Percentiles rank a stretch among this genome's conserved stretches.
These are phyloP conservation scores for Bombus balteatus DNA, from an alignment of 1,140 invertebrate species.

Conservation along the genomic window DNA sequence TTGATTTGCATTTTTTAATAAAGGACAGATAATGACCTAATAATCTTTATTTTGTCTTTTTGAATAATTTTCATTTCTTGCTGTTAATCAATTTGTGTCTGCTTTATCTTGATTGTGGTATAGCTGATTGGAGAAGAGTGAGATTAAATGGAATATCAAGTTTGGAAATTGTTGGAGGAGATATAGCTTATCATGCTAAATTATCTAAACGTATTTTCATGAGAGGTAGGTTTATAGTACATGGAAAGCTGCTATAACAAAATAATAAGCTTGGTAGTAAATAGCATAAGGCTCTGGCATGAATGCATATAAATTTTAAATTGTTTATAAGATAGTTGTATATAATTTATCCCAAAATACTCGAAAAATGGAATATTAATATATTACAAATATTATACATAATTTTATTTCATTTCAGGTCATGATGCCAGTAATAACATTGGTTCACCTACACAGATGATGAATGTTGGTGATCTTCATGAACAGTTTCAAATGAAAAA, in stretches of 20 bases:
- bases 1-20: conserved; percentile 41
- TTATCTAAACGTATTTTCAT: conserved; percentile 60
- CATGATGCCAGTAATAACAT: conserved; percentile 89
- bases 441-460: conserved; percentile 85
- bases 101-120: conserved; percentile 74
- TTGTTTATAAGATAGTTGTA: neutral
- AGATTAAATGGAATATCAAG: conserved; percentile 71
- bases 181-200: conserved; percentile 63
- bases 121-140: conserved; percentile 79
- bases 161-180: conserved; percentile 70
- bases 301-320: neutral
- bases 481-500: conserved; percentile 81
- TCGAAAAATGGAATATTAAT: neutral
- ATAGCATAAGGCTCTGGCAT: neutral
- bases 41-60: conserved; percentile 60
- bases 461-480: conserved; percentile 81
- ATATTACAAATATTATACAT: neutral
- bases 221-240: conserved; percentile 75
- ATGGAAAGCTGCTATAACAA: conserved; percentile 10
- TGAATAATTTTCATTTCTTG: conserved; percentile 70
- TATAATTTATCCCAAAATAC: neutral
- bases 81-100: conserved; percentile 73
- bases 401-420: conserved; percentile 76
- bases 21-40: neutral
- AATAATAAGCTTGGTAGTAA: neutral